A percentile compares a stretch with the other conserved stretches of the same genome.
Conservation (phyloP, 2,888 invertebrate species). For the Bruchidius siliquastri region DNA sequence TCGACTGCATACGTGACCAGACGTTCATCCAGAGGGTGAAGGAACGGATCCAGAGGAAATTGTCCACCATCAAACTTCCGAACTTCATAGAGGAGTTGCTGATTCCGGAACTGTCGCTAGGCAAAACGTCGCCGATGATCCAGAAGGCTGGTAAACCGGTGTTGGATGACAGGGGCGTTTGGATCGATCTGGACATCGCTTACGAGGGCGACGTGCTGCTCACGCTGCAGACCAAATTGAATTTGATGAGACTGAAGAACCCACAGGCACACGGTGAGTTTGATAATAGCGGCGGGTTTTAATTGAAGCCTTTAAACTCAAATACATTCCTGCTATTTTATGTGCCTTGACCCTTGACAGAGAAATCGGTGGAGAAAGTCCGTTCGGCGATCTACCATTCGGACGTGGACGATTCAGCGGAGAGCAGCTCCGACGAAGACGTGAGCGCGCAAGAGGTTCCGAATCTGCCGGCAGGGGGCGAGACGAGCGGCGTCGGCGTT, state of each 20-base stretch:
- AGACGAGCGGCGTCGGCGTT: neutral
- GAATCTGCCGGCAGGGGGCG: conserved; percentile 12
- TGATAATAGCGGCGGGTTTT: no score
- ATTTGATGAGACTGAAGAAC: conserved; percentile 64
- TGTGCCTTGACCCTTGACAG: no score
- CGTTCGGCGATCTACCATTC: conserved; percentile 65
- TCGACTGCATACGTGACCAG: conserved; percentile 75
- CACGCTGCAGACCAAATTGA: conserved; percentile 84
- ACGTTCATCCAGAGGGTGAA: conserved; percentile 65
- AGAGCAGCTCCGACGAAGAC: conserved; percentile 73
- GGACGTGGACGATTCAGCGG: conserved; percentile 74
- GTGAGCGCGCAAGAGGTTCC: conserved; percentile 23
- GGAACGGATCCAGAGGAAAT: conserved; percentile 78
- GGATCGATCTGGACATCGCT: conserved; percentile 79
- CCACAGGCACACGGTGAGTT: conserved; percentile 31
- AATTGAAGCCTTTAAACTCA: no score
- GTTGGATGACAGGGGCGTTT: conserved; percentile 77
- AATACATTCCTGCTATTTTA: no score
- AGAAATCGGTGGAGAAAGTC: conserved; percentile 25
- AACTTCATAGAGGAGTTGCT: conserved; percentile 82
- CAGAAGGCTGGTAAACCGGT: conserved; percentile 60
- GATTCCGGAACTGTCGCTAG: conserved; percentile 71
- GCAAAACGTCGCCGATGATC: conserved; percentile 63
- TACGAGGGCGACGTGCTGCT: conserved; percentile 77
- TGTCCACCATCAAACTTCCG: conserved; percentile 80